Evolutionary conservation across 1,140 invertebrate species (phyloP).

Genomic region (Philotrypesis tridentata): DNA sequence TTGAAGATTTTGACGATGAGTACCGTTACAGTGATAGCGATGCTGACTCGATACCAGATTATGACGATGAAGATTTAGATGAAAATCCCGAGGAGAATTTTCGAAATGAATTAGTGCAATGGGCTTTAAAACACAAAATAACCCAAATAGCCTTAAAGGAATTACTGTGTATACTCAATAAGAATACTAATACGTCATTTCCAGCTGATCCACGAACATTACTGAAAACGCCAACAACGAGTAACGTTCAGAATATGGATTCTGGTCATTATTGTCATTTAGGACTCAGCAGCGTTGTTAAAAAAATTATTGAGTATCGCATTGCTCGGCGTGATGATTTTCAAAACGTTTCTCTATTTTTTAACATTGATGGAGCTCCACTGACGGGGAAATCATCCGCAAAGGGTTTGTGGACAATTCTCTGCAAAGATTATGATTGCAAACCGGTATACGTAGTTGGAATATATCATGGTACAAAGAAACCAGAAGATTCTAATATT

Average conservation of each 20-base stretch:
- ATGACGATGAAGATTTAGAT: no score
- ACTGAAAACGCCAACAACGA: background rate
- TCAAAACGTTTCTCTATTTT: no score
- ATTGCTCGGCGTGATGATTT: no score
- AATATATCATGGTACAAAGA: constrained; percentile 18
- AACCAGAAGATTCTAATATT: constrained; percentile 42
- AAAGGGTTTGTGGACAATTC: constrained; percentile 56
- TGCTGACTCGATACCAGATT: no score
- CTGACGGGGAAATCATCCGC: background rate
- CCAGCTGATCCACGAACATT: background rate
- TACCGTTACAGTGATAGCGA: no score
- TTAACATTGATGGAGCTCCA: no score
- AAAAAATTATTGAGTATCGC: background rate
- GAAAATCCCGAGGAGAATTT: no score
- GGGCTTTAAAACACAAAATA: no score
- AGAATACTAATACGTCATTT: background rate
- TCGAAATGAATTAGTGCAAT: no score
- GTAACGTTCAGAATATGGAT: background rate
- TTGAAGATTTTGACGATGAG: no score
- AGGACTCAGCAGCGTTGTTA: background rate
- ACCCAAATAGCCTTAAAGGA: background rate
- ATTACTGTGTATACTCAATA: background rate
- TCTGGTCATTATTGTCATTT: no score
- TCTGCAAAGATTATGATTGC: constrained; percentile 46
- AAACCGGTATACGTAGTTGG: constrained; percentile 51